These are phyloP conservation scores for Ips nitidus DNA, from an alignment of 1,140 invertebrate species.

Conservation along the genomic window DNA sequence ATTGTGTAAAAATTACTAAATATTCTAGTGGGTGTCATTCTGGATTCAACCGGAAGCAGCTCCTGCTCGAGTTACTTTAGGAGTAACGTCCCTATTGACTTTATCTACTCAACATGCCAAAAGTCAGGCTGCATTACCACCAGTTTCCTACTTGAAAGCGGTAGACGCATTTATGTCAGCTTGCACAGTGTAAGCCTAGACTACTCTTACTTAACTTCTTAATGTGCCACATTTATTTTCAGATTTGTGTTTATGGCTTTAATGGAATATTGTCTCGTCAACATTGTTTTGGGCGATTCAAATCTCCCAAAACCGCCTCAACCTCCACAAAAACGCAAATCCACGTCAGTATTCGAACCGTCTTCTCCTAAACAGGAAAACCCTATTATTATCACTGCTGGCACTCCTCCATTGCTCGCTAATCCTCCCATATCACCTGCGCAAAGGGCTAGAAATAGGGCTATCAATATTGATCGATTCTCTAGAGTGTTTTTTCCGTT, in stretches of 20 bases:
- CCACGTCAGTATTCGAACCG: conserved; percentile 56
- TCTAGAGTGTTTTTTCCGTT: conserved; percentile 86
- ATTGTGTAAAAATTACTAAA: not conserved
- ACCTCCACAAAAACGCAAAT: conserved; percentile 50
- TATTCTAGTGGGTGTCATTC: conserved; percentile 82
- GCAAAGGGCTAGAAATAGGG: conserved; percentile 69
- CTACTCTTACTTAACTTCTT: not conserved
- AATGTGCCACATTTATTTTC: conserved; percentile 16
- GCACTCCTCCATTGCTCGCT: conserved; percentile 8
- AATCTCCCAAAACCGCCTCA: conserved; percentile 59
- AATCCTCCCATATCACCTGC: conserved; percentile 53
- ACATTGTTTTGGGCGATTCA: conserved; percentile 80
- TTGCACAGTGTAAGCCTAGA: conserved; percentile 72
- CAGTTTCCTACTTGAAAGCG: conserved; percentile 87
- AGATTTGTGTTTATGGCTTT: conserved; percentile 90
- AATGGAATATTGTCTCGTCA: conserved; percentile 92
- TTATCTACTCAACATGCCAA: conserved; percentile 90
- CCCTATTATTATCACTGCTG: conserved; percentile 34
- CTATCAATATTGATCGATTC: conserved; percentile 82
- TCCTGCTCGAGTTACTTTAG: conserved; percentile 84
- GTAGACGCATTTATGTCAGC: conserved; percentile 91
- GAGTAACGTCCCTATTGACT: conserved; percentile 86
- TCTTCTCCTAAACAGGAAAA: conserved; percentile 50
- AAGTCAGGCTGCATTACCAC: conserved; percentile 83
- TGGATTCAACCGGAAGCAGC: conserved; percentile 92